These are phyloP conservation scores for Saccostrea cuccullata DNA, from an alignment of 1,140 invertebrate genomes.

Conservation along the genomic window DNA sequence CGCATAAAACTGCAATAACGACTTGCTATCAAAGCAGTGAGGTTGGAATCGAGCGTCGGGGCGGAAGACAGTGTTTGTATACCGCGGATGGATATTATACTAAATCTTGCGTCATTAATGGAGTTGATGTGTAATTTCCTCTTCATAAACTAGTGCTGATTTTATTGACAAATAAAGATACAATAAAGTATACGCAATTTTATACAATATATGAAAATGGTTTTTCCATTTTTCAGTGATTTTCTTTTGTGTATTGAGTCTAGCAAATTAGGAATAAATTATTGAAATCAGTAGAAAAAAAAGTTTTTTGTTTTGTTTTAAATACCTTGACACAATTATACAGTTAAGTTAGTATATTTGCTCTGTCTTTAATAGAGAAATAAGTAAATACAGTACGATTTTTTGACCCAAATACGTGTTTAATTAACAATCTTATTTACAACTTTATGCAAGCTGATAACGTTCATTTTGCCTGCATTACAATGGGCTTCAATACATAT, in stretches of 20 bases:
- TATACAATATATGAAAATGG: slow-evolving; percentile 30
- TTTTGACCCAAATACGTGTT: background rate
- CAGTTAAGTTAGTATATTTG: background rate
- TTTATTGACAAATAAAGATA: slow-evolving; percentile 25
- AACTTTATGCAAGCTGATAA: too few relatives aligned
- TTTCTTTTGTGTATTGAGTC: slow-evolving; percentile 15
- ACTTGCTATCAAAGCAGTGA: background rate
- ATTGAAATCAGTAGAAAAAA: background rate
- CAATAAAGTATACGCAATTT: slow-evolving; percentile 27
- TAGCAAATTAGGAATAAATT: slow-evolving; percentile 34
- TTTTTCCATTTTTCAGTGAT: slow-evolving; percentile 16
- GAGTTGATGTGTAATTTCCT: slow-evolving; percentile 33
- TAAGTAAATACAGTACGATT: background rate
- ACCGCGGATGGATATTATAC: slow-evolving; percentile 17
- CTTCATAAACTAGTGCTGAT: slow-evolving; percentile 28
- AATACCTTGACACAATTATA: background rate
- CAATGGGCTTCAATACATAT: too few relatives aligned
- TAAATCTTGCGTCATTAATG: slow-evolving; percentile 17
- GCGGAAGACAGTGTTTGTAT: slow-evolving; percentile 30
- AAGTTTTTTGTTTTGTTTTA: background rate
- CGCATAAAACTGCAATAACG: slow-evolving; percentile 24
- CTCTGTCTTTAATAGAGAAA: background rate
- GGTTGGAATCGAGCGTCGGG: slow-evolving; percentile 24
- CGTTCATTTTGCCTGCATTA: too few relatives aligned
- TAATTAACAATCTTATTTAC: too few relatives aligned